Evolutionary conservation across 2,797 vertebrate species (phyloP).

Genomic region (Atherinosoma microstoma): DNA sequence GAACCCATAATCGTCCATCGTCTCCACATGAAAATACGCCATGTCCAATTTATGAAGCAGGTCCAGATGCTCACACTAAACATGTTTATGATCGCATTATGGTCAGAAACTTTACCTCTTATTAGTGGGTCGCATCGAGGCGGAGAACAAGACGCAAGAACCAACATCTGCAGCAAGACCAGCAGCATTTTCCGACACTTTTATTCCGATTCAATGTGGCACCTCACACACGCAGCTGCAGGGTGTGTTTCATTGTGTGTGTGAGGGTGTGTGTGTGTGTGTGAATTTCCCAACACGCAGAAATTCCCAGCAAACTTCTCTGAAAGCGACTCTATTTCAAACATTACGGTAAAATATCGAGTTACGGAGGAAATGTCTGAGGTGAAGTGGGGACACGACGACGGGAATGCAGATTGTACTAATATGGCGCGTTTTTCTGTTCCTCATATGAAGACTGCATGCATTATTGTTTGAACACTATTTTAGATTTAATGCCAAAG

Average conservation of each 20-base stretch:
- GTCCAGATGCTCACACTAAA: slow-evolving; percentile 7
- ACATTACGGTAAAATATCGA: slow-evolving; percentile 73
- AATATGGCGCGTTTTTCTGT: no score
- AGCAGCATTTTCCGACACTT: slow-evolving; percentile 56
- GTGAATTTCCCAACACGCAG: slow-evolving; percentile 36
- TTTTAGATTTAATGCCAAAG: background rate
- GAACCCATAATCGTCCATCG: background rate
- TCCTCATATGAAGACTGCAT: background rate
- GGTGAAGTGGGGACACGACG: slow-evolving; percentile 27
- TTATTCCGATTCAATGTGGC: slow-evolving; percentile 70
- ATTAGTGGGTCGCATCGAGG: slow-evolving; percentile 79
- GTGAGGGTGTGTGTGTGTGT: slow-evolving; percentile 6
- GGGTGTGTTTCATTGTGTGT: slow-evolving; percentile 13
- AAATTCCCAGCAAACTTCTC: slow-evolving; percentile 34
- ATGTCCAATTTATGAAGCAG: slow-evolving; percentile 10
- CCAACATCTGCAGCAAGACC: slow-evolving; percentile 69
- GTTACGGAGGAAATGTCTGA: slow-evolving; percentile 67
- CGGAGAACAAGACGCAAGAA: slow-evolving; percentile 57
- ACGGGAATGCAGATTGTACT: background rate
- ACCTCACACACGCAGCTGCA: slow-evolving; percentile 53
- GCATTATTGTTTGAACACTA: background rate
- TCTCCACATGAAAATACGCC: background rate
- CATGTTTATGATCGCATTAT: background rate
- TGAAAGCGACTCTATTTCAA: slow-evolving; percentile 60
- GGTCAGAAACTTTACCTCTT: slow-evolving; percentile 81